phyloP scores from a whole-genome alignment of 2,888 invertebrate genomes.

The Petrolisthes cinctipes region DNA sequence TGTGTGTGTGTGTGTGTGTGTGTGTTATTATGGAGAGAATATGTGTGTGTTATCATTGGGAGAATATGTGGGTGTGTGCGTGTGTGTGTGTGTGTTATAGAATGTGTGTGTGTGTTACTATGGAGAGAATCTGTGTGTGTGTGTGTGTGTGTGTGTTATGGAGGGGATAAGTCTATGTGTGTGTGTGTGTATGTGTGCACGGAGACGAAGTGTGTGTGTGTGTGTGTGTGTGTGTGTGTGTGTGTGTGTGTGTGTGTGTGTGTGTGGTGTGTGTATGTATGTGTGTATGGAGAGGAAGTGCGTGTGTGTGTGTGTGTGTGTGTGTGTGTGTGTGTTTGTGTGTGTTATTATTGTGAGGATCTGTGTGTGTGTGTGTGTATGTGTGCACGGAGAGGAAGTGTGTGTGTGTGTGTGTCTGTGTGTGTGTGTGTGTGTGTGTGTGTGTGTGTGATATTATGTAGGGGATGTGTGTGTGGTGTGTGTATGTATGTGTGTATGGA shows the following conservation, averaged over 20 bases:
- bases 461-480: too few relatives aligned
- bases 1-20: conserved; percentile 1
- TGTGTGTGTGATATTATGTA: not conserved
- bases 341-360: too few relatives aligned
- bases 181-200: too few relatives aligned
- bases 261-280: conserved; percentile 3
- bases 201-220: too few relatives aligned
- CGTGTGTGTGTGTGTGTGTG: not conserved
- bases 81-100: not conserved
- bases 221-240: conserved; percentile 5
- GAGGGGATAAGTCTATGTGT: too few relatives aligned
- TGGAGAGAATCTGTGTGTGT: too few relatives aligned
- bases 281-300: not conserved
- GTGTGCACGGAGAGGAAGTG: too few relatives aligned
- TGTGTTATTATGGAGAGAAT: too few relatives aligned
- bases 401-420: not conserved
- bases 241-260: not conserved
- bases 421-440: conserved; percentile 6
- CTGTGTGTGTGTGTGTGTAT: too few relatives aligned
- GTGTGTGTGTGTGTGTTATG: too few relatives aligned
- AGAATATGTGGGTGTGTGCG: not conserved
- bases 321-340: not conserved
- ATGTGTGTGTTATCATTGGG: not conserved
- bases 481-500: too few relatives aligned
- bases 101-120: too few relatives aligned